phyloP scores from a whole-genome alignment of 2,888 invertebrate species.

The Drosophila neutralis region DNA sequence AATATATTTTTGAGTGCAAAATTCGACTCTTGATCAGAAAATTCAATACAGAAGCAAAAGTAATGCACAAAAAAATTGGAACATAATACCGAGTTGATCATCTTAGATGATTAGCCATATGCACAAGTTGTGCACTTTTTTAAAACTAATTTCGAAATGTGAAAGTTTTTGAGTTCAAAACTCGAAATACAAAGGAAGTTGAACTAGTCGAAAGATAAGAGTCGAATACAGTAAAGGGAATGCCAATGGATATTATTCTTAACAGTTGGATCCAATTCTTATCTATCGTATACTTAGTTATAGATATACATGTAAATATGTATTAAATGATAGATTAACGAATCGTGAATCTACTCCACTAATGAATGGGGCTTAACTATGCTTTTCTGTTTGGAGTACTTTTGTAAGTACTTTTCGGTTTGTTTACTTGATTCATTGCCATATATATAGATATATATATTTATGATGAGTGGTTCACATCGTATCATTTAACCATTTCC shows the following conservation, averaged over 20 bases:
- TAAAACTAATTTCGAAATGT: neutral
- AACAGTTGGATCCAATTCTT: neutral
- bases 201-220: neutral
- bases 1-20: neutral
- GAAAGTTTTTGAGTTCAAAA: neutral
- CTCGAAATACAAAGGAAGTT: neutral
- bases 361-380: conserved; percentile 6
- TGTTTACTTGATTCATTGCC: conserved; percentile 5
- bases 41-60: neutral
- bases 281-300: neutral
- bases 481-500: conserved; percentile 10
- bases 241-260: neutral
- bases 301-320: neutral
- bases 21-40: neutral
- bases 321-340: neutral
- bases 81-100: neutral
- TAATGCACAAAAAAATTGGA: neutral
- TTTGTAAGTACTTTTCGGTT: conserved; percentile 3
- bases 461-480: conserved; percentile 1
- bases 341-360: neutral
- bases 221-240: neutral
- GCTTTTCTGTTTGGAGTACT: conserved; percentile 6
- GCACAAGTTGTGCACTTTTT: neutral
- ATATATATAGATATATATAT: conserved; percentile 16
- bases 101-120: neutral